phyloP scores from a whole-genome alignment of 2,888 invertebrate species.

The Lepidochitona cinerea region DNA sequence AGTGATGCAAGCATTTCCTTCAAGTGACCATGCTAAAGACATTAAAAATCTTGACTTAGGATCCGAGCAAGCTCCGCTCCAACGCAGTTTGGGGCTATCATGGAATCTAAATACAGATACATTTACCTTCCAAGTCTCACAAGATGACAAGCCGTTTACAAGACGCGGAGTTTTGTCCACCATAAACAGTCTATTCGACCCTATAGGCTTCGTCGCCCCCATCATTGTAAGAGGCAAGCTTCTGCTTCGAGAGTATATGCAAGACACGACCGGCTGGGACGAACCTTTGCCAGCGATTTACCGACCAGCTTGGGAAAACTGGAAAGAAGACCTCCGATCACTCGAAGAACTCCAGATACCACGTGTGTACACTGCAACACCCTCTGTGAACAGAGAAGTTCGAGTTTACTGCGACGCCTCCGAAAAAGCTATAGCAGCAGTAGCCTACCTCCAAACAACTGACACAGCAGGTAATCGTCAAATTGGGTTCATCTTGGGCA shows the following conservation, averaged over 20 bases:
- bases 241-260: conserved; percentile 28
- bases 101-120: conserved; percentile 23
- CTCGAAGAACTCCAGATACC: conserved; percentile 21
- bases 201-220: conserved; percentile 36
- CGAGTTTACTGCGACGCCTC: neutral
- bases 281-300: conserved; percentile 24
- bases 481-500: conserved; percentile 3
- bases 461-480: neutral
- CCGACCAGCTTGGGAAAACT: conserved; percentile 23
- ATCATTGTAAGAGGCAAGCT: conserved; percentile 26
- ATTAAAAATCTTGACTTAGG: neutral
- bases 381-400: neutral
- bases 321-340: conserved; percentile 24
- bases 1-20: conserved; percentile 16
- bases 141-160: too few relatives aligned
- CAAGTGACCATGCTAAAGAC: neutral
- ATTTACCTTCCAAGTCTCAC: conserved; percentile 24
- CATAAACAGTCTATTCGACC: conserved; percentile 36
- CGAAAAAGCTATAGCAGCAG: conserved; percentile 11
- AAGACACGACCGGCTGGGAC: too few relatives aligned
- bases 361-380: neutral
- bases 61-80: neutral
- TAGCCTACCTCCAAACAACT: conserved; percentile 4
- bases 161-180: conserved; percentile 27
- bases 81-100: conserved; percentile 1